These are phyloP conservation scores for Phylloscopus trochilus DNA, from an alignment of 2,113 vertebrate genomes.

Conservation along the genomic window DNA sequence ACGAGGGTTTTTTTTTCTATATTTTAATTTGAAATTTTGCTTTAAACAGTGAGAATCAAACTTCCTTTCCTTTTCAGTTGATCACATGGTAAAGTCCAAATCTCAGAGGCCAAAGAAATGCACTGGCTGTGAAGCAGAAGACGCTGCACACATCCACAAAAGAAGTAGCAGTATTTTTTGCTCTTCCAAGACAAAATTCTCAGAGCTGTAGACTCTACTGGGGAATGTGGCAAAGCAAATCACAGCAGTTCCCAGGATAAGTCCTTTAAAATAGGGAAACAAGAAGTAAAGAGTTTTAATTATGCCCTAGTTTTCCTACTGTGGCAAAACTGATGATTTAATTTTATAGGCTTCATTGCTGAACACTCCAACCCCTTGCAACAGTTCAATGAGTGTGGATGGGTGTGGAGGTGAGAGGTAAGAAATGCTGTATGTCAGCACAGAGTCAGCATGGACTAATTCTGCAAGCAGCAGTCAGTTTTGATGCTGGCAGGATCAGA, in stretches of 20 bases:
- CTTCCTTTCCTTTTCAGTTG: accelerated
- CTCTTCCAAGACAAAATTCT: neutral
- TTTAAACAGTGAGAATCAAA: neutral
- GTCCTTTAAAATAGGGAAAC: neutral
- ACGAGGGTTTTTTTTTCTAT: neutral
- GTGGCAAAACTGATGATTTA: neutral
- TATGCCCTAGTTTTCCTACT: neutral
- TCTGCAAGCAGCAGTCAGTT: neutral
- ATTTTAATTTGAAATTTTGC: neutral
- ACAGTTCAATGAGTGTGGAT: neutral
- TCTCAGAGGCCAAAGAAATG: neutral
- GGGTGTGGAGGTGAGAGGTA: neutral
- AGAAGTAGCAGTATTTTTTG: neutral
- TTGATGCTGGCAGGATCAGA: neutral
- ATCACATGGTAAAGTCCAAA: neutral
- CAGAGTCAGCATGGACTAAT: neutral
- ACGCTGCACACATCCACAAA: neutral
- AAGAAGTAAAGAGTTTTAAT: neutral
- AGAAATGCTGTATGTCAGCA: neutral
- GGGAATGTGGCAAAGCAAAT: neutral
- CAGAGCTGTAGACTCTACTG: neutral
- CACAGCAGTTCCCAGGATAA: neutral
- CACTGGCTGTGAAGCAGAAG: neutral
- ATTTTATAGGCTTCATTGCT: neutral
- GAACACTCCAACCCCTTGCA: neutral